Evolutionary conservation across 1,140 invertebrate species (phyloP), one percentile per base, ranked within the genome.

Genomic region (Leptestheria dahalacensis): DNA sequence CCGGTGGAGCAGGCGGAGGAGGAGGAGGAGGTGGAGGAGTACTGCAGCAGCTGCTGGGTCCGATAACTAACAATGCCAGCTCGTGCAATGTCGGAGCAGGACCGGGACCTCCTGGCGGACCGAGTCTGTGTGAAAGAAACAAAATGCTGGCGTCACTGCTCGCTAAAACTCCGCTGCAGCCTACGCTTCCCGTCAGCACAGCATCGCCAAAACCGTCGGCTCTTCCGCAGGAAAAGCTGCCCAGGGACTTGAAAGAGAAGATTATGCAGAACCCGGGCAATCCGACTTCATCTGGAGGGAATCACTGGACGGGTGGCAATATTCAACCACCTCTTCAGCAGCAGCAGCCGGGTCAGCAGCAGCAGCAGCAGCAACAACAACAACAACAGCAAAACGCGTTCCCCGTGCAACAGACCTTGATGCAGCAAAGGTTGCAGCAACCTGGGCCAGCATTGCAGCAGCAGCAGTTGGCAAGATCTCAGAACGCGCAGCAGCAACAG

Each of bases 131-230:
- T 70, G 80, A 87, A 69, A 85, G 83, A 66, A 95, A 95, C 72
- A 83, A 85, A 65, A 88, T 93, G 80, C 74, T 93, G 62, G 88
- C 88, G 11, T 82, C 82, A 49, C 71, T 94, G 58, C 71, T 94
- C 65, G 85, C 86, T 11, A 84, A 85, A 68, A 81, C 85, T 65
- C 82, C 85, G 54, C 78, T 83, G n/a, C 78, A 80, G 41, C 80
- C 84, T 47, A 76, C 77, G 1, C 80, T 84, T 58, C 66, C 70
- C 12, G 68, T 68, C 52, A 69, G 68, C 0, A 56, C 64, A 15
- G 64, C 68, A 33, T 64, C 65, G 2, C 64, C 65, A 12, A 65
- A 70, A 49, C 69, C 71, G 6, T 67, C 65, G 23, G 66, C 61
- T 1, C 59, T 66, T 9, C 72, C 72, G 2, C 69, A 72, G 57